These are phyloP conservation scores for Trichomalopsis sarcophagae DNA, from an alignment of 1,140 invertebrate genomes.

Conservation along the genomic window DNA sequence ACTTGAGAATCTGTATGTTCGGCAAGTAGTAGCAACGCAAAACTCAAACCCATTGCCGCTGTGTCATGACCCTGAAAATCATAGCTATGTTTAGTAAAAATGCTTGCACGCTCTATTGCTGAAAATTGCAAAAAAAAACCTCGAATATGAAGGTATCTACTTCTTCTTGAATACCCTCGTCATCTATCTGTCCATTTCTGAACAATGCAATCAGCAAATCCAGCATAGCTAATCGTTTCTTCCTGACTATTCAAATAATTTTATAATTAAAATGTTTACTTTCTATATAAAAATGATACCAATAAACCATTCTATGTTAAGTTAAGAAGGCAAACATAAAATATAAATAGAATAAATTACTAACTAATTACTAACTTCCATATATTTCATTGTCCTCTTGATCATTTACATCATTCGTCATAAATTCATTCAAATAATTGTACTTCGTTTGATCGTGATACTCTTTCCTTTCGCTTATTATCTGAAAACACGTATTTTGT, in stretches of 20 bases:
- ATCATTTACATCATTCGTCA: not conserved
- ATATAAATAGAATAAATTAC: too few relatives aligned
- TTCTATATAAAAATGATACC: too few relatives aligned
- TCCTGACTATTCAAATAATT: slow-evolving; percentile 52
- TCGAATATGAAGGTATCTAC: slow-evolving; percentile 91
- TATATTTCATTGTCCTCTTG: slow-evolving; percentile 1
- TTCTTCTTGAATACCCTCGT: slow-evolving; percentile 82
- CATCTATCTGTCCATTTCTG: slow-evolving; percentile 73
- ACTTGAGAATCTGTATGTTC: slow-evolving; percentile 78
- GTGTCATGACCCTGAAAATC: slow-evolving; percentile 78
- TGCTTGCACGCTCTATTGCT: not conserved
- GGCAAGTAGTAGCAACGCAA: slow-evolving; percentile 77
- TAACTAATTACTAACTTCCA: slow-evolving; percentile 4
- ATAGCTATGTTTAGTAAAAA: not conserved
- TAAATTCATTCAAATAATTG: slow-evolving; percentile 46
- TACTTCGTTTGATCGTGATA: slow-evolving; percentile 56
- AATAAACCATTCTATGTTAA: too few relatives aligned
- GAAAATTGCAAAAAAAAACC: slow-evolving; percentile 66
- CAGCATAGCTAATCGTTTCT: slow-evolving; percentile 79
- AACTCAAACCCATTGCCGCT: slow-evolving; percentile 78
- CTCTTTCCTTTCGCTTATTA: slow-evolving; percentile 57
- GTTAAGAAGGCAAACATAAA: too few relatives aligned
- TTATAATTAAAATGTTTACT: not conserved
- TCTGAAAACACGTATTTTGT: slow-evolving; percentile 44
- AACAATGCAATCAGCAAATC: slow-evolving; percentile 81